Percentiles rank a stretch among this genome's conserved stretches.
Evolutionary conservation across 2,797 vertebrate genomes (phyloP).

Genomic region (Petrocephalus sullivani): DNA sequence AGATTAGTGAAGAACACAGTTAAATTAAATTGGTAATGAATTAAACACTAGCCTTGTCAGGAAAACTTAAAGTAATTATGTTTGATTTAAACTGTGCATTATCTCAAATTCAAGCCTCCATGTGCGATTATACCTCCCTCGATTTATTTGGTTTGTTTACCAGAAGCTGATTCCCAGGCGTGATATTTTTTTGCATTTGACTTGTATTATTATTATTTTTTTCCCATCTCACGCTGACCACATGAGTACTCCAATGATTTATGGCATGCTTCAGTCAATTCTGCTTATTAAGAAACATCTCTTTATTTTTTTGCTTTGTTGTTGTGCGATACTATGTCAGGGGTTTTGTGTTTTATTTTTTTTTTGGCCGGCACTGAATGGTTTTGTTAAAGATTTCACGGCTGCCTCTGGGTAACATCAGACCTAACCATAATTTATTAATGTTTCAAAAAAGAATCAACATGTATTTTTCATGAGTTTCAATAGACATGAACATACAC

Average conservation of each 20-base stretch:
- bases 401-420: background rate
- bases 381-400: conserved; percentile 13
- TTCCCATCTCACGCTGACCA: background rate
- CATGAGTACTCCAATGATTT: background rate
- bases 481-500: background rate
- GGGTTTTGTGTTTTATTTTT: background rate
- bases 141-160: conserved; percentile 16
- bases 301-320: background rate
- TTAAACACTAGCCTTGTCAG: conserved; percentile 41
- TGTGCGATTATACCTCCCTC: conserved; percentile 3
- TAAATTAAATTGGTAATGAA: conserved; percentile 41
- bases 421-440: background rate
- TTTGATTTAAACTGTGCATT: conserved; percentile 31
- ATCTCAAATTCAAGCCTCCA: conserved; percentile 21
- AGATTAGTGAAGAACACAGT: conserved; percentile 38
- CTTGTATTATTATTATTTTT: background rate
- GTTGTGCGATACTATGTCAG: background rate
- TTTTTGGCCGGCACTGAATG: background rate
- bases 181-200: conserved; percentile 16
- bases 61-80: conserved; percentile 37
- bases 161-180: background rate
- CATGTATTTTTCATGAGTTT: background rate
- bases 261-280: background rate
- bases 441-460: conserved; percentile 10
- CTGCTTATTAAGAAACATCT: background rate